A percentile compares a stretch with the other conserved stretches of the same genome.
phyloP scores from a whole-genome alignment of 2,888 invertebrate genomes.

The Metalampra italica region DNA sequence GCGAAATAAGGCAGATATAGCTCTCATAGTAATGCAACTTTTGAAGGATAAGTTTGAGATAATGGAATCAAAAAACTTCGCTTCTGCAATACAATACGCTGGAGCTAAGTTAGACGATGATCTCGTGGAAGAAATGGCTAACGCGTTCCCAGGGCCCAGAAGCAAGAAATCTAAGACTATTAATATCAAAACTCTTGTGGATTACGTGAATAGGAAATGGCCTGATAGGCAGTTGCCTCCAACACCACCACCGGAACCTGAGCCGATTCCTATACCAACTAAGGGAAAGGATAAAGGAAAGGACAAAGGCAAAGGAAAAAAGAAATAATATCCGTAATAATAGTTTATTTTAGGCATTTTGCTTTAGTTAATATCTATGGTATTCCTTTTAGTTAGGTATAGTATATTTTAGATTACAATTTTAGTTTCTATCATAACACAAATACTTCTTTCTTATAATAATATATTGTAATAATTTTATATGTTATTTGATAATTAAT shows the following conservation, averaged over 20 bases:
- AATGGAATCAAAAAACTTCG: slow-evolving; percentile 23
- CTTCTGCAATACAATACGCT: slow-evolving; percentile 10
- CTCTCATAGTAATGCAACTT: slow-evolving; percentile 21
- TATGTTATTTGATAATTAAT: no score
- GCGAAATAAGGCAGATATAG: slow-evolving; percentile 25
- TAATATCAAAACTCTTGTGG: slow-evolving; percentile 27
- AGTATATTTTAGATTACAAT: no score
- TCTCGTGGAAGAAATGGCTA: slow-evolving; percentile 25
- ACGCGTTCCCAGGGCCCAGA: slow-evolving; percentile 31
- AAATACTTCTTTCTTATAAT: no score
- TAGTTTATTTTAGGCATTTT: no score
- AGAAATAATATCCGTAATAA: slow-evolving; percentile 11
- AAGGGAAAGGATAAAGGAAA: slow-evolving; percentile 15
- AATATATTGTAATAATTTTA: no score
- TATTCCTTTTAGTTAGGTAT: no score
- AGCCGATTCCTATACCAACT: slow-evolving; percentile 10
- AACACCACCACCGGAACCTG: slow-evolving; percentile 31
- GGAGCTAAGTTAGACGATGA: slow-evolving; percentile 24
- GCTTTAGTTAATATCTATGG: no score
- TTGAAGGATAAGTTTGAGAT: slow-evolving; percentile 19
- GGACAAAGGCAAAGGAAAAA: slow-evolving; percentile 11
- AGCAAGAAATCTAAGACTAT: slow-evolving; percentile 25
- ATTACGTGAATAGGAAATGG: slow-evolving; percentile 43
- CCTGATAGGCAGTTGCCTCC: slow-evolving; percentile 41
- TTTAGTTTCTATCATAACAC: no score